Percentiles rank a stretch among this genome's conserved stretches.
Conservation (phyloP, 2,888 invertebrate species). For the Notocelia uddmanniana region DNA sequence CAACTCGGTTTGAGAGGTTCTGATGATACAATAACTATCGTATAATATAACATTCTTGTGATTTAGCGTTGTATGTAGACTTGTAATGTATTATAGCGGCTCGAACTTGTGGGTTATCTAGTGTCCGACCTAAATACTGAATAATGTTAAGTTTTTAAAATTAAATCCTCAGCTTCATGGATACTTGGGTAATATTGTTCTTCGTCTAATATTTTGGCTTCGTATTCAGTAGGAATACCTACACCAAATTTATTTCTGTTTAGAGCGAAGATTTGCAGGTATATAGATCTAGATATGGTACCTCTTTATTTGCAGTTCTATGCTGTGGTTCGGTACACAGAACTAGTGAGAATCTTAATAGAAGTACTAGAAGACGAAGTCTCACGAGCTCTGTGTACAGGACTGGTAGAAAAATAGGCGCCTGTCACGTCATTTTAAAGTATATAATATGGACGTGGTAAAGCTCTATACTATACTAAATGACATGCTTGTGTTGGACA, state of each 20-base stretch:
- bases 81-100: constrained; percentile 47
- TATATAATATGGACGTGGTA: no score
- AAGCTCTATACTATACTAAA: no score
- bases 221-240: background rate
- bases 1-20: constrained; percentile 56
- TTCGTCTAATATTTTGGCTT: background rate
- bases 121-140: constrained; percentile 13
- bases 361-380: no score
- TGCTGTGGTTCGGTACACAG: background rate
- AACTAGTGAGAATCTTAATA: background rate
- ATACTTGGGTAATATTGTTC: background rate
- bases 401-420: no score
- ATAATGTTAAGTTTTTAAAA: background rate
- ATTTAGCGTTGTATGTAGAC: constrained; percentile 68
- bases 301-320: background rate
- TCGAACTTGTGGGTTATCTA: constrained; percentile 27
- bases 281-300: no score
- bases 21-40: constrained; percentile 68
- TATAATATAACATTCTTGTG: constrained; percentile 68
- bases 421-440: background rate
- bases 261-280: background rate
- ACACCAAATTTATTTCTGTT: background rate
- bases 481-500: no score
- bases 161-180: background rate
- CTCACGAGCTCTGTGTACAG: background rate